Evolutionary conservation across 2,113 vertebrate species (phyloP).

Genomic region (Drymodes brunneopygia): DNA sequence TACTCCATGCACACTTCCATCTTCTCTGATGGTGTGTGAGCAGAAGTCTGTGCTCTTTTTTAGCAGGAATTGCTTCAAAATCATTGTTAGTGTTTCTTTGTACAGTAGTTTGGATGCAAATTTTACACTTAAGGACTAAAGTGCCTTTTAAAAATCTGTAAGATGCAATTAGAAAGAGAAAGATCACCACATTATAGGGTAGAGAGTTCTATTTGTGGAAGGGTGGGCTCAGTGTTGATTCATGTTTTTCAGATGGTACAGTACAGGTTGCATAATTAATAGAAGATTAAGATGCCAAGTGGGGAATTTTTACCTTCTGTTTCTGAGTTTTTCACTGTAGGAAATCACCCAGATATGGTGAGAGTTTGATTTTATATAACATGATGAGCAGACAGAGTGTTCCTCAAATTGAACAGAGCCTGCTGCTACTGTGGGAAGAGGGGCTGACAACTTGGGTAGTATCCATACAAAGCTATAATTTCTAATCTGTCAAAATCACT

Average conservation of each 20-base stretch:
- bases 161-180: conserved; percentile 55
- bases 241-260: conserved; percentile 43
- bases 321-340: conserved; percentile 60
- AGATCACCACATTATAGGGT: conserved; percentile 13
- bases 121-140: conserved; percentile 52
- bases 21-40: conserved; percentile 6
- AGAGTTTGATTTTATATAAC: conserved; percentile 65
- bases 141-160: conserved; percentile 59
- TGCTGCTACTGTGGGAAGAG: conserved; percentile 65
- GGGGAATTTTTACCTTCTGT: conserved; percentile 62
- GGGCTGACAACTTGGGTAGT: conserved; percentile 67
- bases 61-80: conserved; percentile 39
- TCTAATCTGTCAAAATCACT: conserved; percentile 76
- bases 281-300: conserved; percentile 61
- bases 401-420: conserved; percentile 66
- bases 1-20: conserved; percentile 8
- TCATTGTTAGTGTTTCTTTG: conserved; percentile 61
- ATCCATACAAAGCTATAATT: conserved; percentile 69
- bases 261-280: conserved; percentile 57
- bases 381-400: conserved; percentile 57
- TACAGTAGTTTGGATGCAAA: conserved; percentile 42
- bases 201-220: conserved; percentile 29
- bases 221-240: conserved; percentile 44
- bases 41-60: conserved; percentile 1
- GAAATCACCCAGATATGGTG: conserved; percentile 61